Percentiles rank a stretch among this genome's conserved stretches.
phyloP scores from a whole-genome alignment of 2,113 vertebrate species.

The Pachycephala philippinensis region DNA sequence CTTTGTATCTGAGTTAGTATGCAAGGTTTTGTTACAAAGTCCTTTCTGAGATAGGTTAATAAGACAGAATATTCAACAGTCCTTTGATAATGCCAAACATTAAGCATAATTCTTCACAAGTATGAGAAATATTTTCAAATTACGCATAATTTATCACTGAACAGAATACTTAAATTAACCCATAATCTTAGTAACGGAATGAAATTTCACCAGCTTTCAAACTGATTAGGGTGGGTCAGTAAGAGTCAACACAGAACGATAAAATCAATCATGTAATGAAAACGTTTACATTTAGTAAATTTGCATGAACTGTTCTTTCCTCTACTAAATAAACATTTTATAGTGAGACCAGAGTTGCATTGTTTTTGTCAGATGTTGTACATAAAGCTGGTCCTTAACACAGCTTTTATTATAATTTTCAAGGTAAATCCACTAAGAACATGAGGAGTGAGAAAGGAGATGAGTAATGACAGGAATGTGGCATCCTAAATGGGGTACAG shows the following conservation, averaged over 20 bases:
- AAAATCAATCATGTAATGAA: neutral
- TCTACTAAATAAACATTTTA: neutral
- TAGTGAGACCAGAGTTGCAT: neutral
- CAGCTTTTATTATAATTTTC: neutral
- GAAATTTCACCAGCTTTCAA: neutral
- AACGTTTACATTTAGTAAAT: neutral
- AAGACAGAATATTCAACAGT: neutral
- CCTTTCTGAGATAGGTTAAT: neutral
- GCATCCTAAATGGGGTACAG: neutral
- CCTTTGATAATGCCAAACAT: neutral
- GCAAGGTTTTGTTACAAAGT: neutral
- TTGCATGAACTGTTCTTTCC: neutral
- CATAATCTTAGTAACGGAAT: neutral
- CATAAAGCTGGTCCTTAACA: neutral
- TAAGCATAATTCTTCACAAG: neutral
- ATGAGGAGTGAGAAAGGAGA: neutral
- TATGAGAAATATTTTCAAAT: neutral
- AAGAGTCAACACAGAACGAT: neutral
- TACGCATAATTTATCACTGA: neutral
- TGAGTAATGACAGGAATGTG: rapidly evolving
- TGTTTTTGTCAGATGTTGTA: neutral
- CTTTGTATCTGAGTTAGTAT: neutral
- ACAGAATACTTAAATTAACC: neutral
- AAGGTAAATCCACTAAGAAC: neutral
- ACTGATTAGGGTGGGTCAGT: neutral